phyloP scores from a whole-genome alignment of 2,888 invertebrate genomes.

The Tipula helvola region DNA sequence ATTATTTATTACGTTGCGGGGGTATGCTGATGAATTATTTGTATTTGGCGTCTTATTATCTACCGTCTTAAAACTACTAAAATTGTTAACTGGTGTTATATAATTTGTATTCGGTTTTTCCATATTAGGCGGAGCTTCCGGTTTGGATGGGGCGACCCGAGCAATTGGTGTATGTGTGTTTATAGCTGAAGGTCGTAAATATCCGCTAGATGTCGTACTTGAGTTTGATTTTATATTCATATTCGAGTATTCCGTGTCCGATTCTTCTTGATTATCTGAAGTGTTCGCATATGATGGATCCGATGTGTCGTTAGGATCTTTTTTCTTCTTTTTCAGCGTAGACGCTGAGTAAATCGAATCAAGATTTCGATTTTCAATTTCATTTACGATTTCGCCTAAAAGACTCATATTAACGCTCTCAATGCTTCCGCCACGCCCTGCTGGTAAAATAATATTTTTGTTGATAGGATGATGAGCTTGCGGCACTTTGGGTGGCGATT shows the following conservation, averaged over 20 bases:
- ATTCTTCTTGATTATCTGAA: conserved; percentile 41
- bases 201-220: conserved; percentile 57
- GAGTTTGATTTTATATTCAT: conserved; percentile 37
- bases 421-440: conserved; percentile 40
- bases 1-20: neutral
- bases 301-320: conserved; percentile 25
- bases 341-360: conserved; percentile 79
- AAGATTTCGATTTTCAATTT: conserved; percentile 74
- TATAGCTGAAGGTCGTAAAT: conserved; percentile 57
- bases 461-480: conserved; percentile 30
- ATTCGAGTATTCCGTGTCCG: conserved; percentile 53
- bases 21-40: neutral
- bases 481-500: conserved; percentile 43
- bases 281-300: conserved; percentile 48
- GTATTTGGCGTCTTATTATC: neutral
- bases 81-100: neutral
- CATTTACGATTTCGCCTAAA: conserved; percentile 74
- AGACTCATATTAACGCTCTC: conserved; percentile 58
- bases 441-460: conserved; percentile 37
- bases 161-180: conserved; percentile 47
- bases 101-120: conserved; percentile 1
- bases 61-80: conserved; percentile 19
- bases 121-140: conserved; percentile 22
- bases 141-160: conserved; percentile 32
- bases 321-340: conserved; percentile 51